Conservation (phyloP, 2,888 invertebrate genomes). For the Parapristionchus giblindavisi region DNA sequence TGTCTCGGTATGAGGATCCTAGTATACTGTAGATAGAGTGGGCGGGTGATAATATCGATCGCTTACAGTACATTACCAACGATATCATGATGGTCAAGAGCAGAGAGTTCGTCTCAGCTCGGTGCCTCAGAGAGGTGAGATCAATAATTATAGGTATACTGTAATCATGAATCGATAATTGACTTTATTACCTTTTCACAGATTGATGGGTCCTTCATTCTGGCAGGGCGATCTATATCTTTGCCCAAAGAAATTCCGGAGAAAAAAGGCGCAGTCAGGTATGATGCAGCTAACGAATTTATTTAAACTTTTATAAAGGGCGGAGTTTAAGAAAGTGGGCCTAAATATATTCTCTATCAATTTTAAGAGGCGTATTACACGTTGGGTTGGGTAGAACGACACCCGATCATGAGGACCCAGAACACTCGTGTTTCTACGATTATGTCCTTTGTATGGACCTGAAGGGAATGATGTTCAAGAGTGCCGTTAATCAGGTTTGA, state of each 20-base stretch:
- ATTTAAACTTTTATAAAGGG: not conserved
- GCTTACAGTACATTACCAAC: conserved; percentile 29
- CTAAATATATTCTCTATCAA: not conserved
- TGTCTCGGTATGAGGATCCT: not conserved
- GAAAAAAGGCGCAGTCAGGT: conserved; percentile 19
- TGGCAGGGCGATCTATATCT: conserved; percentile 5
- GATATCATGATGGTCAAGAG: conserved; percentile 27
- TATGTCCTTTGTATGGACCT: conserved; percentile 35
- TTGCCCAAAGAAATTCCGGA: conserved; percentile 17
- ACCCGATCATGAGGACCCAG: conserved; percentile 27
- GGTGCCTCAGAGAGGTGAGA: conserved; percentile 16
- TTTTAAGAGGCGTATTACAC: too few species aligned
- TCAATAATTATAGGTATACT: not conserved
- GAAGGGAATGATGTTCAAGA: conserved; percentile 38
- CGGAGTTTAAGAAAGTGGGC: not conserved
- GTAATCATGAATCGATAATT: not conserved
- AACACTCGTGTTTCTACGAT: conserved; percentile 36
- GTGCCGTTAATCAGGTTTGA: conserved; percentile 20
- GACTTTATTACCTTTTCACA: not conserved
- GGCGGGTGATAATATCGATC: too few species aligned
- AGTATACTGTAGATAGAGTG: not conserved
- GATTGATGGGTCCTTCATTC: conserved; percentile 1
- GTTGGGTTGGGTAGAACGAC: conserved; percentile 5
- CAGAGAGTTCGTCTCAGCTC: conserved; percentile 20
- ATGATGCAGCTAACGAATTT: too few species aligned